Percentiles rank a stretch among this genome's conserved stretches.
These are phyloP conservation scores for Antitype chi DNA, from an alignment of 2,888 invertebrate genomes.

Conservation along the genomic window DNA sequence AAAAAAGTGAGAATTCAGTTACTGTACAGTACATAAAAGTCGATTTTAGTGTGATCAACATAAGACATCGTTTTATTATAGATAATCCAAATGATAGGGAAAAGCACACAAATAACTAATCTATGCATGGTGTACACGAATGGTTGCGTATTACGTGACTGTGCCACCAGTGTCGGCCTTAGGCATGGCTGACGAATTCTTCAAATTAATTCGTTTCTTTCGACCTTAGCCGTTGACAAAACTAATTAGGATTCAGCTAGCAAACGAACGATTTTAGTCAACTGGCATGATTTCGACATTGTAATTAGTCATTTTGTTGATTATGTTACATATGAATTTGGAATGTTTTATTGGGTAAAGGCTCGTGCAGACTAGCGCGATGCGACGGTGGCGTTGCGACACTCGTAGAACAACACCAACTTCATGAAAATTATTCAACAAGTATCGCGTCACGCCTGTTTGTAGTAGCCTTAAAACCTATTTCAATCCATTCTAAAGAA, in stretches of 20 bases:
- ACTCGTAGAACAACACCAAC: background rate
- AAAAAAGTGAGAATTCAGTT: background rate
- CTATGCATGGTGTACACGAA: constrained; percentile 45
- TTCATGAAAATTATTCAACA: too few relatives aligned
- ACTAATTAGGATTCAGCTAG: constrained; percentile 69
- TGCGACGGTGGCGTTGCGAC: too few relatives aligned
- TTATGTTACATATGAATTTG: background rate
- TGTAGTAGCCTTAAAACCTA: too few relatives aligned
- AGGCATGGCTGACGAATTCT: constrained; percentile 68
- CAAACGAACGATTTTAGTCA: constrained; percentile 47
- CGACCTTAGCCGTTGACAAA: constrained; percentile 72
- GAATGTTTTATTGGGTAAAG: background rate
- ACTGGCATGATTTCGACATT: constrained; percentile 32
- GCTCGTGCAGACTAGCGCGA: too few relatives aligned
- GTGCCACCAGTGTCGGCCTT: constrained; percentile 65
- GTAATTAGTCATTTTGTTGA: constrained; percentile 22
- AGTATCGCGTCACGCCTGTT: too few relatives aligned
- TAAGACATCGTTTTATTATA: constrained; percentile 12
- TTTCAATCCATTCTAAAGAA: background rate
- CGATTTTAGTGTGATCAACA: constrained; percentile 3
- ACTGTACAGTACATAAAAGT: constrained; percentile 5
- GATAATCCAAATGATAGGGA: background rate
- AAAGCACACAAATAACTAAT: constrained; percentile 19
- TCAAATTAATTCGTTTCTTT: constrained; percentile 73
- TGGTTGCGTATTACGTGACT: constrained; percentile 72